A percentile compares a stretch with the other conserved stretches of the same genome.
phyloP scores from a whole-genome alignment of 2,797 vertebrate species.

The Malacoctenus gilli region DNA sequence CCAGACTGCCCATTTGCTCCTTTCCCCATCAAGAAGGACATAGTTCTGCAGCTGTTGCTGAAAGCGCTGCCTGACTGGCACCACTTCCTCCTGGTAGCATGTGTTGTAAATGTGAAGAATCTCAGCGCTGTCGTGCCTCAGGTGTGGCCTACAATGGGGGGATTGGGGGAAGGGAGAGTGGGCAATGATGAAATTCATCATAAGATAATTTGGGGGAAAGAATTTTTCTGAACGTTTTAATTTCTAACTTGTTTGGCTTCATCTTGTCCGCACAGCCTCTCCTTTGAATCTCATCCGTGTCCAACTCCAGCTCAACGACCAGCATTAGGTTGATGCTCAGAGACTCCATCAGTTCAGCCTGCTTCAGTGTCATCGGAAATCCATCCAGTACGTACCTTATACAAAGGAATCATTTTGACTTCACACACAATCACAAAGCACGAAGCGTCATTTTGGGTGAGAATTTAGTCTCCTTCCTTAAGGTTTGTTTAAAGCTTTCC shows the following conservation, averaged over 20 bases:
- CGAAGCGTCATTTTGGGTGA: neutral
- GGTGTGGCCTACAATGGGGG: slow-evolving; percentile 70
- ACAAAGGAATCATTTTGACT: slow-evolving; percentile 12
- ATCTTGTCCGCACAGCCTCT: slow-evolving; percentile 85
- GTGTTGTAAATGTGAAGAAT: slow-evolving; percentile 84
- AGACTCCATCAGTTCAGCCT: slow-evolving; percentile 84
- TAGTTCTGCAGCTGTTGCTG: slow-evolving; percentile 89
- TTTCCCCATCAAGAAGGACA: slow-evolving; percentile 83
- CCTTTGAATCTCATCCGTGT: slow-evolving; percentile 86
- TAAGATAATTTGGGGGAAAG: too few relatives aligned
- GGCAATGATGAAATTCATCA: too few relatives aligned
- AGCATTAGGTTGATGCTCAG: slow-evolving; percentile 87
- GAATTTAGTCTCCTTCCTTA: too few relatives aligned
- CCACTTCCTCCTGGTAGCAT: slow-evolving; percentile 81
- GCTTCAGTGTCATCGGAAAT: slow-evolving; percentile 87
- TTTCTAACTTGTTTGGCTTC: slow-evolving; percentile 79
- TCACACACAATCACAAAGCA: neutral
- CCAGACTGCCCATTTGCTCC: slow-evolving; percentile 93
- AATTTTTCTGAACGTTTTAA: too few relatives aligned
- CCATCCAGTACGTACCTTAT: slow-evolving; percentile 92
- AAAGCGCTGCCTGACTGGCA: slow-evolving; percentile 81
- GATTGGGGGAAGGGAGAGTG: too few relatives aligned
- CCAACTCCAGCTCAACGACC: slow-evolving; percentile 87
- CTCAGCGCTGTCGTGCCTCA: slow-evolving; percentile 84
- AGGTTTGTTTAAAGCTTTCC: too few relatives aligned